Evolutionary conservation across 2,888 invertebrate genomes (phyloP), one percentile per base, ranked within the genome.

Genomic region (Pyrochroa serraticornis): DNA sequence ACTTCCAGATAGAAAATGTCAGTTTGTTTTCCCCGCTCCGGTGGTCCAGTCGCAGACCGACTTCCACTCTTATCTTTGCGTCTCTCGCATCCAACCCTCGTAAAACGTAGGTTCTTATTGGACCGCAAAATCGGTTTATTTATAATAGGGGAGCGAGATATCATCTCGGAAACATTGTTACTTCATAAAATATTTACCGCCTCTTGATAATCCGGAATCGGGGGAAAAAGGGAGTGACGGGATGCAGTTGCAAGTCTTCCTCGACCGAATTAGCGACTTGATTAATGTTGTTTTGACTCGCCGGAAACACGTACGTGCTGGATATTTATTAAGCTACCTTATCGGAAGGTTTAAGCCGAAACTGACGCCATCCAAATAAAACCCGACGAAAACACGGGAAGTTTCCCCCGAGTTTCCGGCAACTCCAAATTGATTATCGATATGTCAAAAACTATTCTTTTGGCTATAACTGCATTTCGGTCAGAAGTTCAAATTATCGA

Each of bases 1-100:
- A 70, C 71, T 70, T 68, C 60, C 63, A 72, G 74, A 73, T 75
- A 74, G 68, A 70, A 67, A 72, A 73, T 64, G 73, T 71, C 71
- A 71, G 73, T 71, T 70, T 71, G 71, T 71, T 71, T 71, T 53
- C 49, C 44, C 36, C 45, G 44, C 43, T 54, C 14, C 46, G 52
- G n/a, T 47, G 51, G 52, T 58, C 52, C 58, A 46, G 47, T 57
- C 45, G 38, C 42, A 46, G 47, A 47, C 58, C 50, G 42, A 55
- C 59, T 45, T 33, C 39, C 49, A 49, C 38, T 22, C 58, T 49
- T 49, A 59, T 48, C 54, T 47, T 38, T 52, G 33, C 50, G 13
- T 55, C 54, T 54, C 50, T 49, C 49, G 54, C 54, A 38, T 59
- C 49, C 54, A 44, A 59, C 53, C 50, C 54, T 54, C 54, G 53